Evolutionary conservation across 2,888 invertebrate genomes (phyloP), one percentile per base, ranked within the genome.

Genomic region (Epirrita christyi): DNA sequence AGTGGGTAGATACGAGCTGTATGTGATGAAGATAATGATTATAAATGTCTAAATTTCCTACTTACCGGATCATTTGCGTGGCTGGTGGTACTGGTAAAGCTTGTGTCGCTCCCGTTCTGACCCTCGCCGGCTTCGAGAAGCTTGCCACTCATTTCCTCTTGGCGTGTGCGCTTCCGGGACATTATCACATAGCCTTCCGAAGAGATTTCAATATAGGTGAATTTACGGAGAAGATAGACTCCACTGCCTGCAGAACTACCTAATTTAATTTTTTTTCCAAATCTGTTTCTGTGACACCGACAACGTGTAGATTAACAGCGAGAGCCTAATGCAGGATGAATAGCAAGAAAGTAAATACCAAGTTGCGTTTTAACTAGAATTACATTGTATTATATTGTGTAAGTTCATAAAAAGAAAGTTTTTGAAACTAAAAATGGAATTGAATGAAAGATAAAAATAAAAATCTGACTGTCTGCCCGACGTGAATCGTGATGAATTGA

Each of bases 151-250:
- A 87, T 87, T 72, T 86, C 85, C 72, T 82, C 82, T 70, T 80
- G 84, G 63, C 87, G 80, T 61, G 80, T 75, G 58, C 91, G 78
- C 76, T 92, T 92, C 34, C 90, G 89, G 64, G 91, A 90, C 90
- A 91, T 92, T 81, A 78, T 89, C 70, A 83, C 88, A 88, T 88
- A 64, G 69, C 81, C 76, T 71, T 53, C 52, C 37, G 34, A 43
- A 43, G 13, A 43, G 15, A 50, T 46, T 15, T 2, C 15, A 49
- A 21, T 15, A 1, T 42, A 36, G n/a, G 28, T 32, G n/a, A 50
- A 41, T 27, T 28, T 36, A 15, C 41, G 11, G 40, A 13, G 10
- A 41, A 21, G 21, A 42, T 36, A 14, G n/a, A 36, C 13, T 7
- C 6, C 6, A 15, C 10, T 42, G 7, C 28, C 10, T 28, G 14